Evolutionary conservation across 2,888 invertebrate species (phyloP).

Genomic region (Aleiodes alternator): DNA sequence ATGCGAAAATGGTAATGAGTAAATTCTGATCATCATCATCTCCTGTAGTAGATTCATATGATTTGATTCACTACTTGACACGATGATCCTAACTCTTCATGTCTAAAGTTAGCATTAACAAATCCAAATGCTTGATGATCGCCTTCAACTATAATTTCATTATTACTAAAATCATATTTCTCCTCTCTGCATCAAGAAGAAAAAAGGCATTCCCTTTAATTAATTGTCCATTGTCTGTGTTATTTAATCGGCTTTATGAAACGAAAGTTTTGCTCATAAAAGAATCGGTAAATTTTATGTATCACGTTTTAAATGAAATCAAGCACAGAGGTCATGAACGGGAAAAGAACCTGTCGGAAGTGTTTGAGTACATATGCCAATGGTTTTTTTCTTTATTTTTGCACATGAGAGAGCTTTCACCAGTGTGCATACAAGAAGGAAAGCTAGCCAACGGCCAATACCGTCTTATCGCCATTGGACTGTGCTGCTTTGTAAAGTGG

Average conservation of each 20-base stretch:
- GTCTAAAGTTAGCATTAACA: too few species aligned
- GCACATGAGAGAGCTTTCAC: slow-evolving; percentile 63
- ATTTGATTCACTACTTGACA: too few species aligned
- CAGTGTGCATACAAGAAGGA: slow-evolving; percentile 58
- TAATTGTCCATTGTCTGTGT: neutral
- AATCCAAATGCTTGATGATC: too few species aligned
- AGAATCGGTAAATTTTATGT: slow-evolving; percentile 1
- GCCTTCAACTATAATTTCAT: too few species aligned
- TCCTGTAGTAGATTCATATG: too few species aligned
- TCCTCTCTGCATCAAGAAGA: neutral
- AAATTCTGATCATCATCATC: too few species aligned
- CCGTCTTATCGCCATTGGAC: slow-evolving; percentile 24
- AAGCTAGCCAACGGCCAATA: slow-evolving; percentile 67
- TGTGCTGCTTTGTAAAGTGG: slow-evolving; percentile 53
- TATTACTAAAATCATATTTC: too few species aligned
- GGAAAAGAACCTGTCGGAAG: slow-evolving; percentile 46
- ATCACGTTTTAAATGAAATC: slow-evolving; percentile 22
- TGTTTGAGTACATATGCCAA: slow-evolving; percentile 26
- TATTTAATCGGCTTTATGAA: neutral
- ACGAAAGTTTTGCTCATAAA: neutral
- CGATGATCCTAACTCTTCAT: too few species aligned
- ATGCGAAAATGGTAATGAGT: too few species aligned
- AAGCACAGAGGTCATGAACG: slow-evolving; percentile 4
- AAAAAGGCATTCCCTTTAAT: slow-evolving; percentile 4
- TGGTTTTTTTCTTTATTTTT: neutral